phyloP scores from a whole-genome alignment of 1,140 invertebrate genomes.

The Metaphire vulgaris region DNA sequence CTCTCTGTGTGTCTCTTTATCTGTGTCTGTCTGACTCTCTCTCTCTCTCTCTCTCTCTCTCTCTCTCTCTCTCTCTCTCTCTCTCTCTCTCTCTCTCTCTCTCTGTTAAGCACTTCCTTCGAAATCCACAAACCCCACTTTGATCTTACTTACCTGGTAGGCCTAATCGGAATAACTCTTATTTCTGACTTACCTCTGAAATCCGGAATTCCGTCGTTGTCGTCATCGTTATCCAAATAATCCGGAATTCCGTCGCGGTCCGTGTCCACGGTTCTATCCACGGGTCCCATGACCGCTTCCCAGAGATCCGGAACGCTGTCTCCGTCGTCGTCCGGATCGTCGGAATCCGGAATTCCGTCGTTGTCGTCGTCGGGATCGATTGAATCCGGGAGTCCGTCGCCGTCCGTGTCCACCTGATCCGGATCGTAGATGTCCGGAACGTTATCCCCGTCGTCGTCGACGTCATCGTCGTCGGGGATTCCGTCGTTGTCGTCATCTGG shows the following conservation, averaged over 20 bases:
- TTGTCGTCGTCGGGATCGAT: slow-evolving; percentile 19
- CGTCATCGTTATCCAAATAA: slow-evolving; percentile 21
- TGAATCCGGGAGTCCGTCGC: slow-evolving; percentile 21
- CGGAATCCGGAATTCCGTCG: slow-evolving; percentile 16
- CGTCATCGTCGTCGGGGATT: slow-evolving; percentile 12
- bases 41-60: too few relatives aligned
- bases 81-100: too few relatives aligned
- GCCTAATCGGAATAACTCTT: too few relatives aligned
- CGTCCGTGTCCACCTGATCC: slow-evolving; percentile 3
- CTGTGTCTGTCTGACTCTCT: too few relatives aligned
- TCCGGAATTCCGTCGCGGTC: slow-evolving; percentile 21
- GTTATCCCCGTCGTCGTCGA: slow-evolving; percentile 13
- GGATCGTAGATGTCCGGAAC: slow-evolving; percentile 9
- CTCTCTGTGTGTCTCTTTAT: too few relatives aligned
- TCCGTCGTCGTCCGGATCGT: slow-evolving; percentile 23
- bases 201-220: slow-evolving; percentile 21
- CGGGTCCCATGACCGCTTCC: slow-evolving; percentile 13
- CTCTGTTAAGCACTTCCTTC: too few relatives aligned
- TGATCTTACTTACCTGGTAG: too few relatives aligned
- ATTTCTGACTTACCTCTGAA: slow-evolving; percentile 23
- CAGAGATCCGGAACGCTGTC: slow-evolving; percentile 20
- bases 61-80: too few relatives aligned
- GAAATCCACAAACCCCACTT: too few relatives aligned
- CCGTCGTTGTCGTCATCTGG: slow-evolving; percentile 21
- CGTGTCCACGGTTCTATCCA: slow-evolving; percentile 8